These are phyloP conservation scores for Natator depressus DNA, from an alignment of 2,113 vertebrate species.

Conservation along the genomic window DNA sequence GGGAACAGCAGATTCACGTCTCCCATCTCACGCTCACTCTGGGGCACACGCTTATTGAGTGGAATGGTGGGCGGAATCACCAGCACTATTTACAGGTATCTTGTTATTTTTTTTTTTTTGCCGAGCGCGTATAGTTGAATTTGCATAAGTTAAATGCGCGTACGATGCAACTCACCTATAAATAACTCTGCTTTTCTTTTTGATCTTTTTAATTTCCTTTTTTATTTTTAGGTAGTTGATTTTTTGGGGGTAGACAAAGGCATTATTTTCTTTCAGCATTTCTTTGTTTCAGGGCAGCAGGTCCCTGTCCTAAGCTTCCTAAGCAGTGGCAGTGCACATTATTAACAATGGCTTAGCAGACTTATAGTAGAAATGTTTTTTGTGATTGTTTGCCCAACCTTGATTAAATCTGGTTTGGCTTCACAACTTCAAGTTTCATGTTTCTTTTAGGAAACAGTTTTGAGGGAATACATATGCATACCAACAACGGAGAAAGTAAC, in stretches of 20 bases:
- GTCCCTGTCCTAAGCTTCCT: background rate
- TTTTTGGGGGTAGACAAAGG: background rate
- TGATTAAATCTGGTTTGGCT: background rate
- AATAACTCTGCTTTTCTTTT: background rate
- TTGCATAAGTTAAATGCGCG: no score
- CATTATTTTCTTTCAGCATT: background rate
- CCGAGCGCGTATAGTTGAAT: no score
- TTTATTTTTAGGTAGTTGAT: background rate
- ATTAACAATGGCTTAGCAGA: background rate
- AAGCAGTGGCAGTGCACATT: background rate
- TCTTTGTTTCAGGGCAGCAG: background rate
- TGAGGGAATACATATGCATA: background rate
- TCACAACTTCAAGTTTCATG: background rate
- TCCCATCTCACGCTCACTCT: no score
- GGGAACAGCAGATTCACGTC: no score
- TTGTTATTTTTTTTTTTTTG: no score
- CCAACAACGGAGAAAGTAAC: background rate
- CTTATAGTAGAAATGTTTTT: background rate
- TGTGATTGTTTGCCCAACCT: background rate
- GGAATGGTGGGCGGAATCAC: no score
- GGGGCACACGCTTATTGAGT: no score
- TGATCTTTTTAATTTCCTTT: background rate
- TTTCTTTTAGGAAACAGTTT: background rate
- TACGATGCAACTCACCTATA: no score
- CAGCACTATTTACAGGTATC: no score